Base-by-base conservation (phyloP, 2,113 vertebrate genomes). In the Lycaon pictus region DNA sequence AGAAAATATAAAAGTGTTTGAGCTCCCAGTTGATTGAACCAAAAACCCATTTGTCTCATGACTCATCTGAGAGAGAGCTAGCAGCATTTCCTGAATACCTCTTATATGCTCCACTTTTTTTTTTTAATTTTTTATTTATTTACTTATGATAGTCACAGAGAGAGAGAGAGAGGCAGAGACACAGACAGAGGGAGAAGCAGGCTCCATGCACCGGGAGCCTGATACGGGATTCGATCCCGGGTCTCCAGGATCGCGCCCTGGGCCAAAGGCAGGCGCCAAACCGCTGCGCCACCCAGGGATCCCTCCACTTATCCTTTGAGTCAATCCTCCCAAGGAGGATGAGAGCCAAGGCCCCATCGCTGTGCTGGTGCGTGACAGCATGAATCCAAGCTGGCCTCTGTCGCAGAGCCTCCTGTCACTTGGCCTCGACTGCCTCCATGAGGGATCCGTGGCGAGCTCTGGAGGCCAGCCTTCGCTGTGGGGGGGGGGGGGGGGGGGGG, bases 341-440 rank as follows among this genome's bases (percentile, higher is more conserved):
- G 81, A 71, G 67, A 58, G 55, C 48, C 32, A 7, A 12, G 27
- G 60, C 48, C 72, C 67, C 13, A 0, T 53, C 5, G 5, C 88
- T 1, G 1, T 56, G n/a, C 82, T 15, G 19, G 32, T 11, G 20
- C 4, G 69, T 32, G n/a, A 22, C 0, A 0, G 76, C 37, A 20
- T 2, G 37, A 55, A 3, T 9, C 20, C 2, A 23, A 60, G 2
- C 7, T 1, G 2, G 20, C 20, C 55, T 60, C 17, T 25, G 58
- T 58, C 9, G 1, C 63, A 81, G 43, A 65, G 76, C 2, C 15
- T 15, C 55, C 20, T 25, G 32, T 29, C 35, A 1, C 27, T 29
- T 58, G 8, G 35, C 72, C 55, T 79, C 19, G 0, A 0, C 25
- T 12, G 29, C 60, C 85, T 53, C 63, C 0, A 0, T 27, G 19